A percentile compares a stretch with the other conserved stretches of the same genome.
Conservation (phyloP, 2,888 invertebrate species). For the Onthophagus sagittarius region DNA sequence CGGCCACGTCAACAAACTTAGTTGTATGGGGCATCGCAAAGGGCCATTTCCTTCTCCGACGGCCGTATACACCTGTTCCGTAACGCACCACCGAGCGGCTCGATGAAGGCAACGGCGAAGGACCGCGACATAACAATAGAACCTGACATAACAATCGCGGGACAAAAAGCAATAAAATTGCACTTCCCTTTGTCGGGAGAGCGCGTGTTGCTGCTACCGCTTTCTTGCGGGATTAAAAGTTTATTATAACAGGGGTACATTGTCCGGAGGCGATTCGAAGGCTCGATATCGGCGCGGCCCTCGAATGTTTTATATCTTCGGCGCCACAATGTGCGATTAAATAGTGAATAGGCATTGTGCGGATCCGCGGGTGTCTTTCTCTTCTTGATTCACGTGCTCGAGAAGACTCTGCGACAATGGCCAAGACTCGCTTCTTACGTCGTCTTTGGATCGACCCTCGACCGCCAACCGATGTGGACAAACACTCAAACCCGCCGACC, state of each 20-base stretch:
- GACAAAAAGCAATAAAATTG: conserved; percentile 33
- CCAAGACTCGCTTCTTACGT: neutral
- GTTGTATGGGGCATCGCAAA: neutral
- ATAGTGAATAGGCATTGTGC: conserved; percentile 41
- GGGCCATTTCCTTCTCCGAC: neutral
- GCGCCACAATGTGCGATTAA: conserved; percentile 33
- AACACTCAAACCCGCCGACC: neutral
- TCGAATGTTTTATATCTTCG: conserved; percentile 32
- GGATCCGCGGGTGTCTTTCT: conserved; percentile 38
- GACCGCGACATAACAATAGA: conserved; percentile 11
- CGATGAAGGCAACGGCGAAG: neutral
- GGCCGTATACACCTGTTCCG: conserved; percentile 11
- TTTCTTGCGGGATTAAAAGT: conserved; percentile 28
- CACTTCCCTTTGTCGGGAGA: conserved; percentile 28
- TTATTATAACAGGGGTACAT: conserved; percentile 29
- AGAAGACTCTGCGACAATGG: conserved; percentile 37
- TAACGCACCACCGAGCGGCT: conserved; percentile 3
- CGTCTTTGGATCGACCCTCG: neutral
- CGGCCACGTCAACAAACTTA: neutral
- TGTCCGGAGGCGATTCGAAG: conserved; percentile 29
- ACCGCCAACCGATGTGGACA: neutral
- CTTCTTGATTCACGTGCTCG: conserved; percentile 22
- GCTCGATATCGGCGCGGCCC: conserved; percentile 31
- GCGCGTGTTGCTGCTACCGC: conserved; percentile 25
- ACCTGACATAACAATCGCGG: conserved; percentile 26